Evolutionary conservation across 1,140 invertebrate species (phyloP).

Genomic region (Scaptomyza montana): DNA sequence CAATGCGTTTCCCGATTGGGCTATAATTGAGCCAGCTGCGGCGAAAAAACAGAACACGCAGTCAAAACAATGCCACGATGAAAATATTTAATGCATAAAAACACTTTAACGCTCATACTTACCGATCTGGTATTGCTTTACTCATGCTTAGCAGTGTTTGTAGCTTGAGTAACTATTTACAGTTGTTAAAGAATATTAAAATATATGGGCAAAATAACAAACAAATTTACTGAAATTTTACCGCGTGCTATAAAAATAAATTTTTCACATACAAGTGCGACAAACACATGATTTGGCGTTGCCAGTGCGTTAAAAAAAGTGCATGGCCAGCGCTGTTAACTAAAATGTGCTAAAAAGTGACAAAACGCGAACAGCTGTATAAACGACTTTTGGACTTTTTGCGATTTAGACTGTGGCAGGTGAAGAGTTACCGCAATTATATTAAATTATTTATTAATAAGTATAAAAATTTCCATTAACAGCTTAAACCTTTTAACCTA

Average conservation of each 20-base stretch:
- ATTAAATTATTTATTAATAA: conserved; percentile 23
- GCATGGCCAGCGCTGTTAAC: conserved; percentile 10
- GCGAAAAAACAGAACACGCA: conserved; percentile 48
- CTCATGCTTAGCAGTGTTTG: conserved; percentile 21
- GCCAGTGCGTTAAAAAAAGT: neutral
- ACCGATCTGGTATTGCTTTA: conserved; percentile 62
- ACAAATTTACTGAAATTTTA: neutral
- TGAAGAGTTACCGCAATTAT: conserved; percentile 19
- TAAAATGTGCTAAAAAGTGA: conserved; percentile 39
- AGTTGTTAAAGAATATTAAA: neutral
- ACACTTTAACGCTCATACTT: neutral
- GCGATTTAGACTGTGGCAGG: conserved; percentile 40
- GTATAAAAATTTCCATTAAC: neutral
- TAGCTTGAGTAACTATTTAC: neutral
- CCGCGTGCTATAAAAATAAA: conserved; percentile 16
- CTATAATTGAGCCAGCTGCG: conserved; percentile 89
- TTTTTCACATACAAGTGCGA: conserved; percentile 2
- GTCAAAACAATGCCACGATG: conserved; percentile 7
- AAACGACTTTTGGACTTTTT: conserved; percentile 72
- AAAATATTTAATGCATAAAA: neutral
- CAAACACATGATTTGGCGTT: conserved; percentile 13
- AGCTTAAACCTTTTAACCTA: conserved; percentile 5
- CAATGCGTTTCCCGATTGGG: conserved; percentile 87
- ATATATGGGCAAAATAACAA: neutral
- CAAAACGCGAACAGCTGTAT: conserved; percentile 37